A percentile compares a stretch with the other conserved stretches of the same genome.
These are phyloP conservation scores for Trachelus stipa DNA, from an alignment of 2,888 invertebrate species.

Conservation along the genomic window DNA sequence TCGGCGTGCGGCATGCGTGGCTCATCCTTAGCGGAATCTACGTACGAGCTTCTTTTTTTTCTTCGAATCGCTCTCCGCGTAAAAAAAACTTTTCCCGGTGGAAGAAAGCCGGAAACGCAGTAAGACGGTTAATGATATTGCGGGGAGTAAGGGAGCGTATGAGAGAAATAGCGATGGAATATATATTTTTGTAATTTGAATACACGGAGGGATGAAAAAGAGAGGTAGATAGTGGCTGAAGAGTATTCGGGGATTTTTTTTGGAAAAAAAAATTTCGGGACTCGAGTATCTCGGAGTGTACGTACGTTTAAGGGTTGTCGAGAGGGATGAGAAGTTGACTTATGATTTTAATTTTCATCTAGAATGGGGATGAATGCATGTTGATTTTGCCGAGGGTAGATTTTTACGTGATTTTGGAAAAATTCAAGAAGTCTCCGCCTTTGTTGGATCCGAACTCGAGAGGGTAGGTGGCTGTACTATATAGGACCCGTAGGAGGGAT, in stretches of 20 bases:
- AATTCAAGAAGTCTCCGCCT: background rate
- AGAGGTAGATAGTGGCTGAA: background rate
- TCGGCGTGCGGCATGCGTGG: background rate
- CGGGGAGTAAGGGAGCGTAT: background rate
- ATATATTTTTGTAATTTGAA: background rate
- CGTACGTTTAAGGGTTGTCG: background rate
- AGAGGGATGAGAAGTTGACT: background rate
- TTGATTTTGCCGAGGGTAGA: background rate
- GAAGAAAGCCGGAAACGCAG: background rate
- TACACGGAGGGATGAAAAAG: background rate
- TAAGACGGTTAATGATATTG: background rate
- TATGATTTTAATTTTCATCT: background rate
- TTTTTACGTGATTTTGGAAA: background rate
- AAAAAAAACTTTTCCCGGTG: background rate
- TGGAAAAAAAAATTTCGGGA: background rate
- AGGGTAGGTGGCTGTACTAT: conserved; percentile 29
- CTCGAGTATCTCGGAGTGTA: background rate
- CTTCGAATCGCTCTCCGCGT: background rate
- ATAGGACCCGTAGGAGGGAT: conserved; percentile 27
- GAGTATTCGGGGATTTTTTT: background rate
- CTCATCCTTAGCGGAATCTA: background rate
- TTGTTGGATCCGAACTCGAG: conserved; percentile 1
- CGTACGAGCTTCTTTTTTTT: background rate
- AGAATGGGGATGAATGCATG: background rate
- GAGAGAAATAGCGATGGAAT: background rate